phyloP scores from a whole-genome alignment of 2,797 vertebrate species.

The Melanotaenia nigrans region DNA sequence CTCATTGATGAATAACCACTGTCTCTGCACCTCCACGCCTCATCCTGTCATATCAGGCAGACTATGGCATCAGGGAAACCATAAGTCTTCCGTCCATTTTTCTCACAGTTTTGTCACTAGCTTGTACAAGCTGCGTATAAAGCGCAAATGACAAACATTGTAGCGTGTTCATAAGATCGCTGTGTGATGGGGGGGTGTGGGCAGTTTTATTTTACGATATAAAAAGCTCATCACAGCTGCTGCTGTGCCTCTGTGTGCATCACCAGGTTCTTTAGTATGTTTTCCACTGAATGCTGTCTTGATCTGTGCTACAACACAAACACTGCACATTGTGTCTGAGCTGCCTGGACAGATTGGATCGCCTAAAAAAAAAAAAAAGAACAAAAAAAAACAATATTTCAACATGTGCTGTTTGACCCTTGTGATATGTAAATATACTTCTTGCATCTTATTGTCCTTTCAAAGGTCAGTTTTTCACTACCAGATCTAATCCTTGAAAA shows the following conservation, averaged over 20 bases:
- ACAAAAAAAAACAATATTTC: constrained; percentile 26
- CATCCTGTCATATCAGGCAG: constrained; percentile 67
- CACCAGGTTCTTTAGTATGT: constrained; percentile 29
- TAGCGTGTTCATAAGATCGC: constrained; percentile 37
- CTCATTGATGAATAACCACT: constrained; percentile 66
- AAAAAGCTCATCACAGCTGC: constrained; percentile 25
- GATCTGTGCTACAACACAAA: constrained; percentile 36
- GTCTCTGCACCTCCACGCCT: constrained; percentile 63
- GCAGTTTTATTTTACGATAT: constrained; percentile 21
- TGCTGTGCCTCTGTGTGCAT: constrained; percentile 27
- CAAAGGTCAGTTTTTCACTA: constrained; percentile 50
- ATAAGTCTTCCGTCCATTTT: constrained; percentile 74
- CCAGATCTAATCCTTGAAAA: constrained; percentile 50
- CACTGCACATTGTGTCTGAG: constrained; percentile 44
- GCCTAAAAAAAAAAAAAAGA: constrained; percentile 6
- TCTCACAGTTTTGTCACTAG: constrained; percentile 40
- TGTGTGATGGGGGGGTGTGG: constrained; percentile 28
- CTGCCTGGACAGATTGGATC: constrained; percentile 55
- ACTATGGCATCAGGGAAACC: constrained; percentile 77
- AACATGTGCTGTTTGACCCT: constrained; percentile 39
- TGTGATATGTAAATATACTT: constrained; percentile 68
- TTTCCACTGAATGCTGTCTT: constrained; percentile 30
- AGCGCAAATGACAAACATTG: constrained; percentile 9
- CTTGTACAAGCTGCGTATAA: constrained; percentile 40
- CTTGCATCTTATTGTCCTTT: constrained; percentile 49